These are phyloP conservation scores for Knipowitschia caucasica DNA, from an alignment of 2,797 vertebrate species.

Conservation along the genomic window DNA sequence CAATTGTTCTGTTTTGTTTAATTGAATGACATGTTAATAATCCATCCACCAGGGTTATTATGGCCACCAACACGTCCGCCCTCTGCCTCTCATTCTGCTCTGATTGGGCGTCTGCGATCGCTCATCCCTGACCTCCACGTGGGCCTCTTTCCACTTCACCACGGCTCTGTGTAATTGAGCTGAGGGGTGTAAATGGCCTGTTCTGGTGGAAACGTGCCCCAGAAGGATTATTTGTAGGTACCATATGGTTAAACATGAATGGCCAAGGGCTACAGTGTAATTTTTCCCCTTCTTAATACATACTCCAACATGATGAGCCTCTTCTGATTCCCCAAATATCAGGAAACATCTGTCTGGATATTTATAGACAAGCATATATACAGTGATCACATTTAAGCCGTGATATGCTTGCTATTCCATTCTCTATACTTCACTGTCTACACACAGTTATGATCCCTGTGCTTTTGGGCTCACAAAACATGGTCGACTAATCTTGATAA, in stretches of 20 bases:
- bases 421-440: too few relatives aligned
- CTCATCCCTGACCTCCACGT: not conserved
- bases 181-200: slow-evolving; percentile 8
- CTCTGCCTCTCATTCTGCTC: slow-evolving; percentile 13
- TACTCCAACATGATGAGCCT: slow-evolving; percentile 36
- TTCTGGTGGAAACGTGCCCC: slow-evolving; percentile 10
- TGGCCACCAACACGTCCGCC: slow-evolving; percentile 21
- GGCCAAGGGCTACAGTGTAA: slow-evolving; percentile 18
- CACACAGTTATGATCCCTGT: not conserved
- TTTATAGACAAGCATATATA: not conserved
- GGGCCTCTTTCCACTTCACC: not conserved
- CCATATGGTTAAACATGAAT: slow-evolving; percentile 12
- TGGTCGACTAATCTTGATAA: too few relatives aligned
- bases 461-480: too few relatives aligned
- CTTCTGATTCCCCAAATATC: slow-evolving; percentile 32
- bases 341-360: slow-evolving; percentile 13
- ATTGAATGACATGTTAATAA: too few relatives aligned
- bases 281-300: slow-evolving; percentile 6
- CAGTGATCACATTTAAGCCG: not conserved
- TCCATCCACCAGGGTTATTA: too few relatives aligned
- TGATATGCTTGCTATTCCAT: too few relatives aligned
- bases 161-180: slow-evolving; percentile 9
- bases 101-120: slow-evolving; percentile 16
- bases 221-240: slow-evolving; percentile 15
- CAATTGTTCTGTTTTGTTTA: too few relatives aligned